These are phyloP conservation scores for Heliconius charithonia DNA, from an alignment of 2,888 invertebrate species.

Conservation along the genomic window DNA sequence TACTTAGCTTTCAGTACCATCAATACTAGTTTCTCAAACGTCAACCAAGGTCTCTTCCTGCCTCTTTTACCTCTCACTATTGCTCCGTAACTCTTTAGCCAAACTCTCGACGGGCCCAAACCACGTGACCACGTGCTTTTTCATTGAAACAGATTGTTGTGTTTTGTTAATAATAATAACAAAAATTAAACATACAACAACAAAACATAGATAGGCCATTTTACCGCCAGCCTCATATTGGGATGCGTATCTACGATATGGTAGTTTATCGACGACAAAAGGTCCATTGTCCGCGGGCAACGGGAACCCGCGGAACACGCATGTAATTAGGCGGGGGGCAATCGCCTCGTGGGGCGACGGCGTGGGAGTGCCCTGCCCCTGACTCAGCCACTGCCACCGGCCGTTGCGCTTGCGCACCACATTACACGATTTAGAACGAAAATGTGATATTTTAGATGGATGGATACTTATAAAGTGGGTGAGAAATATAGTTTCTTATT, in stretches of 20 bases:
- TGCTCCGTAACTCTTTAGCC: background rate
- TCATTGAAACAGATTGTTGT: background rate
- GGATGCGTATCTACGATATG: constrained; percentile 23
- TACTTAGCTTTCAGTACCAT: no score
- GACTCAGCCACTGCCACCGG: constrained; percentile 47
- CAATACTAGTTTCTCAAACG: no score
- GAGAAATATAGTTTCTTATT: background rate
- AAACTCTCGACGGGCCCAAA: background rate
- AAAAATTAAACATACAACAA: background rate
- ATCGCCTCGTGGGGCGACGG: constrained; percentile 47
- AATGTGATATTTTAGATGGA: background rate
- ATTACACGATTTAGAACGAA: background rate
- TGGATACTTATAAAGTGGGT: background rate
- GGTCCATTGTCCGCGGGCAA: constrained; percentile 31
- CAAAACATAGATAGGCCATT: background rate
- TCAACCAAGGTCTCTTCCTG: background rate
- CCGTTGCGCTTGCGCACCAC: constrained; percentile 36
- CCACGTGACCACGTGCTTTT: background rate
- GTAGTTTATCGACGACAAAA: constrained; percentile 35
- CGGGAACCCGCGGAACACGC: constrained; percentile 43
- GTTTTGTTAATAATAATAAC: background rate
- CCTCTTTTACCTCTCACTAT: background rate
- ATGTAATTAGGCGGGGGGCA: constrained; percentile 48
- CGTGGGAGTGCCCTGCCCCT: constrained; percentile 50
- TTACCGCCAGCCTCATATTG: background rate